Percentiles rank a stretch among this genome's conserved stretches.
Evolutionary conservation across 2,888 invertebrate genomes (phyloP).

Genomic region (Alitta virens): DNA sequence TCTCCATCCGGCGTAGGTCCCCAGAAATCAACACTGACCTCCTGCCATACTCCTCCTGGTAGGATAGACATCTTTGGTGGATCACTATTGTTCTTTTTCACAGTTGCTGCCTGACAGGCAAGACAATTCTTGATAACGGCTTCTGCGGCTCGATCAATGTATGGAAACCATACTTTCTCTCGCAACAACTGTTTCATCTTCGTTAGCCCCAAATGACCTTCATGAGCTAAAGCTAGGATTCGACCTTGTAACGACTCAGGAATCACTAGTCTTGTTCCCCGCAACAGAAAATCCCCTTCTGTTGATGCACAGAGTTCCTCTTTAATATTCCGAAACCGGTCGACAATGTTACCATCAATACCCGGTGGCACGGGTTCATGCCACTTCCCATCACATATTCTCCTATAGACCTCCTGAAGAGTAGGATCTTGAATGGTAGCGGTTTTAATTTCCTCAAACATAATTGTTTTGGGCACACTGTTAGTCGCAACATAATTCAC

Average conservation of each 20-base stretch:
- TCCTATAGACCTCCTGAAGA: background rate
- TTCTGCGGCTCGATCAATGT: conserved; percentile 3
- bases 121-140: background rate
- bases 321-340: no score
- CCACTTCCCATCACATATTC: background rate
- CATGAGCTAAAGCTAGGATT: conserved; percentile 3
- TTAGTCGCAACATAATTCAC: background rate
- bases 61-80: conserved; percentile 3
- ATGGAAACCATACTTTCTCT: conserved; percentile 14
- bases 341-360: no score
- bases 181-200: conserved; percentile 2
- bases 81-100: background rate
- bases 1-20: background rate
- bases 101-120: background rate
- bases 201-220: conserved; percentile 13
- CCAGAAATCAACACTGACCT: background rate
- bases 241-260: background rate
- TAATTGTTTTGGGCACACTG: background rate
- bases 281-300: no score
- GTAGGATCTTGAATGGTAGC: background rate
- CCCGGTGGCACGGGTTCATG: background rate
- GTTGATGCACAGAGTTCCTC: no score
- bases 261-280: background rate
- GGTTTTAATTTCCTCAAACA: background rate
- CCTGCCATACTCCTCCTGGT: conserved; percentile 7